Evolutionary conservation across 23 tunicate genomes (phyloP).

Genomic region (Trididemnum miniatum): DNA sequence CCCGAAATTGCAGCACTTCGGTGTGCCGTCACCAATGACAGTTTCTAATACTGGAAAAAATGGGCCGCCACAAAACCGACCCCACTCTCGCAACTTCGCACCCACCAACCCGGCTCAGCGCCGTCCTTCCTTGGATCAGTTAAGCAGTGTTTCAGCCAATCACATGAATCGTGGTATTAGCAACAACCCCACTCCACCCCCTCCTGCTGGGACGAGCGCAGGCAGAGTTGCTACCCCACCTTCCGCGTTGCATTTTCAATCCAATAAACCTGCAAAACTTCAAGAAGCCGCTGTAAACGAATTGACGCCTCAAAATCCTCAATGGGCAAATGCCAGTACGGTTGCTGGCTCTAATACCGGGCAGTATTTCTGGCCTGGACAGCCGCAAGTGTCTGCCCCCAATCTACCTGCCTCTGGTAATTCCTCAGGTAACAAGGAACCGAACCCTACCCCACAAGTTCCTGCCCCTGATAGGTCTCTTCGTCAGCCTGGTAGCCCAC

Average conservation of each 20-base stretch:
- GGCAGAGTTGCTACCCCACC: not conserved
- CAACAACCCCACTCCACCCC: conserved; percentile 30
- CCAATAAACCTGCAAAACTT: not conserved
- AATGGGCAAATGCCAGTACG: not conserved
- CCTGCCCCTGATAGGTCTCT: too few species aligned
- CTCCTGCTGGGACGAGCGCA: not conserved
- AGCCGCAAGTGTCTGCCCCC: not conserved
- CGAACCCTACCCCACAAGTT: not conserved
- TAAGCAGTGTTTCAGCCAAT: conserved; percentile 2
- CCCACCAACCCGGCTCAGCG: conserved; percentile 15
- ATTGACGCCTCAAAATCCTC: not conserved
- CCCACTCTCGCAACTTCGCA: conserved; percentile 13
- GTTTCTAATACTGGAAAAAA: conserved; percentile 37
- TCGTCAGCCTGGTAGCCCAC: not conserved
- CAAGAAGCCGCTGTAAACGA: not conserved
- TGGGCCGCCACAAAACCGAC: conserved; percentile 44
- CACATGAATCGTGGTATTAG: not conserved
- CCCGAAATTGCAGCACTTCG: conserved; percentile 46
- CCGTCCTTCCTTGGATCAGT: conserved; percentile 51
- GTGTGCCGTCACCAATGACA: conserved; percentile 46
- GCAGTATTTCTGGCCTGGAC: not conserved
- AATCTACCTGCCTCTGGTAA: not conserved
- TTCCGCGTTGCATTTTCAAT: not conserved
- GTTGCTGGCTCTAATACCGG: not conserved
- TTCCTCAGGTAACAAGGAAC: not conserved